Evolutionary conservation across 1,140 invertebrate genomes (phyloP), one percentile per base, ranked within the genome.

Genomic region (Hesperophylax magnus): DNA sequence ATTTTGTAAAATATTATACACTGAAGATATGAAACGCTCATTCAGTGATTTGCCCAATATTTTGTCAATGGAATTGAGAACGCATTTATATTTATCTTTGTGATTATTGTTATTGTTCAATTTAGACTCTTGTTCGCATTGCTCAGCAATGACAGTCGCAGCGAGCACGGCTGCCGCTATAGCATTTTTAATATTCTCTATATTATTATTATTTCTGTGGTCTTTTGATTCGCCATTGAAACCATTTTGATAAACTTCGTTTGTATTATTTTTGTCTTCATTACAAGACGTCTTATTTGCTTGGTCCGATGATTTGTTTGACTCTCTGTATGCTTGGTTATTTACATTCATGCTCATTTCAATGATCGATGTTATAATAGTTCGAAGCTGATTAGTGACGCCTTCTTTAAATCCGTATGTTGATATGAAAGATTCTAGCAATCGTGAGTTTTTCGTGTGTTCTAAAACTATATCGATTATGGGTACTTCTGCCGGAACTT

Each of bases 381-480:
- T 87, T 89, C 90, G 89, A 82, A 90, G 85, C 79, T 90, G 89
- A 86, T 90, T 89, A 31, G 89, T 88, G 27, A 90, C 89, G 14
- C 89, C 88, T 85, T 90, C 89, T 87, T 89, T 90, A 67, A 90
- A 86, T 9, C 89, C 89, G 84, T 88, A 90, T 81, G 90, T 88
- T 34, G 88, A 86, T n/a, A 90, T 87, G 83, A 90, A 90, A 63
- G 88, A 88, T 86, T 90, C 89, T n/a, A 90, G 84, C 20, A 86
- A 86, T 86, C 90, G 88, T 4, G 85, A 87, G 84, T 90, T 90
- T 86, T 85, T 87, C 52, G 91, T 92, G 61, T 92, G 89, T 85
- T 93, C 92, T 18, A 93, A 86, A 71, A 93, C 89, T 17, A 94
- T 89, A 85, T 92, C 92, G 2, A 94, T 93, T 6, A 90, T 89